These are phyloP conservation scores for Perdita meconis DNA, from an alignment of 2,888 invertebrate genomes.

Conservation along the genomic window DNA sequence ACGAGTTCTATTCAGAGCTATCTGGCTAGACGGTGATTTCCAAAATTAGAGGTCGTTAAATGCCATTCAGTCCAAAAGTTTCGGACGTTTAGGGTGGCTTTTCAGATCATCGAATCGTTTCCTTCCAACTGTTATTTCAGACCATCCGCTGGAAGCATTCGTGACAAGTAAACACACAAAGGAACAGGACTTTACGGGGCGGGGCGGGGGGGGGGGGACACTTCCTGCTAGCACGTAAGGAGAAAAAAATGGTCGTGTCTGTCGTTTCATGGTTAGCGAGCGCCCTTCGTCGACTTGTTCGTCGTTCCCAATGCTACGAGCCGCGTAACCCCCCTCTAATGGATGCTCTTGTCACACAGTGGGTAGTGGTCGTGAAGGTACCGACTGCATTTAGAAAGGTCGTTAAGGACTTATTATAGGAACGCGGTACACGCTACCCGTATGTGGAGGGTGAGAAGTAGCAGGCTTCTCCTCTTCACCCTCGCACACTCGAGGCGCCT, in stretches of 20 bases:
- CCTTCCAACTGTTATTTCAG: slow-evolving; percentile 20
- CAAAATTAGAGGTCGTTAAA: not conserved
- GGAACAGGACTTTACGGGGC: not conserved
- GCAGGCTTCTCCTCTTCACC: slow-evolving; percentile 59
- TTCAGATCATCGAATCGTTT: not conserved
- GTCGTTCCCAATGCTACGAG: slow-evolving; percentile 36
- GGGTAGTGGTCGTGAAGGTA: slow-evolving; percentile 57
- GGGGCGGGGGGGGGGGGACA: slow-evolving; percentile 6
- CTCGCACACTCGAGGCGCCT: slow-evolving; percentile 51
- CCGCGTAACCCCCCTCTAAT: slow-evolving; percentile 61
- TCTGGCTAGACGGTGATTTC: not conserved
- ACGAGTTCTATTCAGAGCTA: slow-evolving; percentile 2
- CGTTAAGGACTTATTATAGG: slow-evolving; percentile 73
- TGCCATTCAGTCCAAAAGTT: too few relatives aligned
- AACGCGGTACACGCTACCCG: slow-evolving; percentile 48
- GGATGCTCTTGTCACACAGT: slow-evolving; percentile 64
- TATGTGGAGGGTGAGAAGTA: slow-evolving; percentile 68
- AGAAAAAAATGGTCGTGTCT: slow-evolving; percentile 34
- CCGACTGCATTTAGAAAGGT: slow-evolving; percentile 71
- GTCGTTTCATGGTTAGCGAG: slow-evolving; percentile 50
- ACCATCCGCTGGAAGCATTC: slow-evolving; percentile 8
- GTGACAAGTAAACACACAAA: slow-evolving; percentile 36
- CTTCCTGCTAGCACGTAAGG: slow-evolving; percentile 30
- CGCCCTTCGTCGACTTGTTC: slow-evolving; percentile 40
- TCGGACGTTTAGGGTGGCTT: not conserved